Percentiles rank a stretch among this genome's conserved stretches.
Conservation (phyloP, 2,113 vertebrate species). For the Antechinus stuartii region DNA sequence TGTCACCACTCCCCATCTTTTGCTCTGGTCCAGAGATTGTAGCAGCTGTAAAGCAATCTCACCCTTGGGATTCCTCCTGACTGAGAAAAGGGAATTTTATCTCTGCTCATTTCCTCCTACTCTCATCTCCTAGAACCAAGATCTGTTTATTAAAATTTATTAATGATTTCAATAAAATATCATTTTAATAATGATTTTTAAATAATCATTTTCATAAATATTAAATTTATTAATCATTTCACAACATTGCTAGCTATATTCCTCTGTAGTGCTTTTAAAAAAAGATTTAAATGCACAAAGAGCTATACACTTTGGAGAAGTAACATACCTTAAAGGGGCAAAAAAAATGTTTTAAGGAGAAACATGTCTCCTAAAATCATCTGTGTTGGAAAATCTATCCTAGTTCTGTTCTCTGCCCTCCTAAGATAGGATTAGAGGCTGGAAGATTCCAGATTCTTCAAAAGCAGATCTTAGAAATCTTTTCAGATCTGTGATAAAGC, state of each 20-base stretch:
- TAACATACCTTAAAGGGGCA: constrained; percentile 20
- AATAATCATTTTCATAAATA: too few species aligned
- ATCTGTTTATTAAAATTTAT: background rate
- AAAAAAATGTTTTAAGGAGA: constrained; percentile 40
- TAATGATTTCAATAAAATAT: background rate
- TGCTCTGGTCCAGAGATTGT: background rate
- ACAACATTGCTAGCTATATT: background rate
- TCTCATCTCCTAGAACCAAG: background rate
- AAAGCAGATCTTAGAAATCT: constrained; percentile 8
- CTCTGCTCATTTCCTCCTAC: background rate
- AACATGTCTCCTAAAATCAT: constrained; percentile 14
- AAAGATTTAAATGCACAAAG: background rate
- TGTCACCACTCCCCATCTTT: background rate
- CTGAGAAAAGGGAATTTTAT: background rate
- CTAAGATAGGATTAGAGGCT: background rate
- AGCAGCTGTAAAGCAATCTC: background rate
- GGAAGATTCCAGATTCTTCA: constrained; percentile 10
- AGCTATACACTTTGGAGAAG: constrained; percentile 5
- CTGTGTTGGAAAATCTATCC: background rate
- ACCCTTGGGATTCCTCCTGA: background rate
- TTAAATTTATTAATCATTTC: background rate
- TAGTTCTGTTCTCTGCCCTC: constrained; percentile 1
- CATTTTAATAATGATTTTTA: too few species aligned
- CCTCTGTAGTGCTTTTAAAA: background rate
- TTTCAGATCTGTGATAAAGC: background rate